These are phyloP conservation scores for Macrotis lagotis DNA, from an alignment of 2,113 vertebrate genomes.

Conservation along the genomic window DNA sequence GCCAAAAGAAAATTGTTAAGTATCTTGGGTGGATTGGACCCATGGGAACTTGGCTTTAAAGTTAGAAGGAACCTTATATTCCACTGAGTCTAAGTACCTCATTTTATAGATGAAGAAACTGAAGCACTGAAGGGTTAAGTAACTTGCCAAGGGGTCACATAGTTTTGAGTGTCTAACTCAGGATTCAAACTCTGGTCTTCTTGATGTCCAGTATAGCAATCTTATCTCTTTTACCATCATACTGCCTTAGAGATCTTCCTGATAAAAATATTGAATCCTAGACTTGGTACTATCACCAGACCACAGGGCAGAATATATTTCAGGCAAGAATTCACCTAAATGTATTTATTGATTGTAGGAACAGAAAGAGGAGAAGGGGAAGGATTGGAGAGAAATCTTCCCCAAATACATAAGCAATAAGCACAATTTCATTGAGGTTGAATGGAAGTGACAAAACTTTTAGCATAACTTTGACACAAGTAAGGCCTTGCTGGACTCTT, in stretches of 20 bases:
- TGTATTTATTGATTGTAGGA: slow-evolving; percentile 66
- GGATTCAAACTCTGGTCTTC: background rate
- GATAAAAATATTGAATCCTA: background rate
- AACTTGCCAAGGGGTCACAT: background rate
- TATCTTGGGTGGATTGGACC: too few relatives aligned
- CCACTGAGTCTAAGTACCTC: background rate
- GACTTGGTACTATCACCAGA: background rate
- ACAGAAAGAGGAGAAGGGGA: slow-evolving; percentile 34
- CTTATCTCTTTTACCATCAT: background rate
- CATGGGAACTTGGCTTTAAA: too few relatives aligned
- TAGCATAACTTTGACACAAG: background rate
- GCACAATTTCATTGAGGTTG: slow-evolving; percentile 68
- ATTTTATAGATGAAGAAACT: background rate
- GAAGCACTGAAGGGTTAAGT: background rate
- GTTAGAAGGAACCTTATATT: background rate
- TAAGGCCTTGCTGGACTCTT: background rate
- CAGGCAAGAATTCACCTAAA: slow-evolving; percentile 67
- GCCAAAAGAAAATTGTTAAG: too few relatives aligned
- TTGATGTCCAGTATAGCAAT: background rate
- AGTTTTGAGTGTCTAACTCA: background rate
- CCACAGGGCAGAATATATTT: slow-evolving; percentile 50
- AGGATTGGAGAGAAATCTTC: background rate
- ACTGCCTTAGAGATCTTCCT: background rate
- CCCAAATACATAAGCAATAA: slow-evolving; percentile 32
- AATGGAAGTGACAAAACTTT: slow-evolving; percentile 4